These are phyloP conservation scores for Hiodon alosoides DNA, from an alignment of 2,113 vertebrate genomes.

Conservation along the genomic window DNA sequence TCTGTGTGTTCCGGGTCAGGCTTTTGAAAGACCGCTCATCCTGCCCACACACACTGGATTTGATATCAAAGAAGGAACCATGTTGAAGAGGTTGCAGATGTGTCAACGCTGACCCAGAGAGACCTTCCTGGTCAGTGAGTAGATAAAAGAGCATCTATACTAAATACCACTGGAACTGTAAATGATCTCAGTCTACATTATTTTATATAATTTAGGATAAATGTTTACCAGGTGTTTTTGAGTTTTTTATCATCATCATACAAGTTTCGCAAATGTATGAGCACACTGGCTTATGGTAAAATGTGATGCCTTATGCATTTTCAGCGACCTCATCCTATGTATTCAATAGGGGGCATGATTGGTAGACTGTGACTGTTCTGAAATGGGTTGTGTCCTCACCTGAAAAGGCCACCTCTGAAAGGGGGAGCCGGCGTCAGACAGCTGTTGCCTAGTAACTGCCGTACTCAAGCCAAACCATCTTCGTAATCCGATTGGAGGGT, in stretches of 20 bases:
- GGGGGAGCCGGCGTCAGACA: constrained; percentile 10
- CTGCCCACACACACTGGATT: background rate
- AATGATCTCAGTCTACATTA: too few relatives aligned
- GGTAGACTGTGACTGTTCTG: background rate
- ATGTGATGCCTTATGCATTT: too few relatives aligned
- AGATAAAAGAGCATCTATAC: too few relatives aligned
- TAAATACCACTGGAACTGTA: too few relatives aligned
- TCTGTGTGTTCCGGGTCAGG: background rate
- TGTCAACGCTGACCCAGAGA: too few relatives aligned
- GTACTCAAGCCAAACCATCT: constrained; percentile 29
- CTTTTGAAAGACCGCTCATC: background rate
- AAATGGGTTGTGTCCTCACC: constrained; percentile 10
- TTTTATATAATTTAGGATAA: too few relatives aligned
- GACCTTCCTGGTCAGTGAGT: too few relatives aligned
- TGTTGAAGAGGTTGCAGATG: background rate
- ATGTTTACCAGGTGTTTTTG: too few relatives aligned
- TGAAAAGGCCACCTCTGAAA: constrained; percentile 2
- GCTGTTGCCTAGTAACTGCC: constrained; percentile 40
- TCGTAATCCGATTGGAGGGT: constrained; percentile 33
- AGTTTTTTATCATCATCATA: too few relatives aligned
- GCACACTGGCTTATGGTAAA: too few relatives aligned
- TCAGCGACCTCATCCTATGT: too few relatives aligned
- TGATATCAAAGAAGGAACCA: background rate
- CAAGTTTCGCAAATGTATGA: too few relatives aligned
- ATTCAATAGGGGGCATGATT: background rate